Evolutionary conservation across 2,113 vertebrate genomes (phyloP), one percentile per base, ranked within the genome.

Genomic region (Sphyrna mokarran): DNA sequence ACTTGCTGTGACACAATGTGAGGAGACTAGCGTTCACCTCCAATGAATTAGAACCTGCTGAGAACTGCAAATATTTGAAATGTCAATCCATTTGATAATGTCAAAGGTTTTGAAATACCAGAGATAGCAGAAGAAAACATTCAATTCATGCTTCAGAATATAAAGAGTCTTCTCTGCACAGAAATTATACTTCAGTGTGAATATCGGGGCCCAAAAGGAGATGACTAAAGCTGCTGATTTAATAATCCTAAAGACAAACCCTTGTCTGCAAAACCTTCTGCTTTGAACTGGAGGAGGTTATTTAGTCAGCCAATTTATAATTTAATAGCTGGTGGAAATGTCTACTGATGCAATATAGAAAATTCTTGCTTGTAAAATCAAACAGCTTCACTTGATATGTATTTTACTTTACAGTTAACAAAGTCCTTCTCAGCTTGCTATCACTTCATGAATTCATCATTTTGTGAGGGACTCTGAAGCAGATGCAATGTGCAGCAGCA

Each of bases 81-180:
- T 99, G 98, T 98, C 98, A 99, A 97, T 98, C 98, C 96, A 97
- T 98, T 98, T 98, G 98, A 98, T 98, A 98, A 99, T 98, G 98
- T 98, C 98, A 98, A 96, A 97, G 96, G 97, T 96, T 97, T 97
- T 97, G 97, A 97, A 98, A 98, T 98, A 98, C 97, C 98, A 97
- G 97, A 97, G 97, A 97, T 97, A 96, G 97, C 97, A 98, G 96
- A 96, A 97, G 96, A 96, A 97, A 97, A 97, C 96, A 97, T 96
- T 97, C 96, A 93, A 95, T 90, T 96, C 96, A 97, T 10, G 37
- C 96, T 96, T 96, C 96, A 96, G 96, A 97, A 97, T 97, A 97
- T 97, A 97, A 97, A 97, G 96, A 96, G 97, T 97, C 96, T 97
- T 96, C 97, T 96, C 96, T 96, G 97, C 96, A 91, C 96, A 87